Base-by-base conservation (phyloP, 2,113 vertebrate species). In the Erythrocercus mccallii region DNA sequence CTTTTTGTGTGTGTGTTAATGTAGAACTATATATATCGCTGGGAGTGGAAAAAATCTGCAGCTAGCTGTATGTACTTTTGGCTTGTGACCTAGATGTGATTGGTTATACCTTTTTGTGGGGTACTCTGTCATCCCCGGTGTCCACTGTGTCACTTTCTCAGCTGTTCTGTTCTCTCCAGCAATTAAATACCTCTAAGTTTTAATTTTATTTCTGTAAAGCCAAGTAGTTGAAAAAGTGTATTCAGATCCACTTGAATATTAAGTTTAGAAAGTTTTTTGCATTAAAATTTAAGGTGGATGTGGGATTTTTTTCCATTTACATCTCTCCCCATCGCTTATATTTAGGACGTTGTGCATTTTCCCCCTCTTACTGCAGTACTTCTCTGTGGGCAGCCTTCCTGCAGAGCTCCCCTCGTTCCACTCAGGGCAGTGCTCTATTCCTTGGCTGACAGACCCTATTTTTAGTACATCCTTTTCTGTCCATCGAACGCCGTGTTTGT, bases 391-490 rank as follows among this genome's bases (percentile, higher is more conserved):
- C 44, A 86, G 77, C 44, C 64, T 86, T 95, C 92, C 71, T 57
- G 78, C 62, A 72, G 58, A 82, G 50, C 60, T 94, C 68, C 66
- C 33, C 42, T 88, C 25, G 1, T 90, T 95, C 92, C 60, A 44
- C 86, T 61, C 10, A 25, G 84, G 85, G 79, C 95, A 94, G 56
- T 47, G 92, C 42, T 82, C 87, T 91, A 73, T 71, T 88, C 22
- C 88, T 90, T 92, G 71, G 76, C 85, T 81, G 76, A 56, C 9
- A 0, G 85, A 15, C 47, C 22, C 88, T 96, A 96, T 94, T 95
- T 95, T 96, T 97, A 95, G 95, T 78, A 86, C 76, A 95, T 96
- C 93, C 86, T 93, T 96, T 93, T 96, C 94, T 93, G 92, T 96
- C 92, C 91, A 57, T 86, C 92, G 91, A 84, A 79, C 40, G 20